A percentile compares a stretch with the other conserved stretches of the same genome.
Conservation (phyloP, 1,140 invertebrate genomes). For the Whitmania pigra region DNA sequence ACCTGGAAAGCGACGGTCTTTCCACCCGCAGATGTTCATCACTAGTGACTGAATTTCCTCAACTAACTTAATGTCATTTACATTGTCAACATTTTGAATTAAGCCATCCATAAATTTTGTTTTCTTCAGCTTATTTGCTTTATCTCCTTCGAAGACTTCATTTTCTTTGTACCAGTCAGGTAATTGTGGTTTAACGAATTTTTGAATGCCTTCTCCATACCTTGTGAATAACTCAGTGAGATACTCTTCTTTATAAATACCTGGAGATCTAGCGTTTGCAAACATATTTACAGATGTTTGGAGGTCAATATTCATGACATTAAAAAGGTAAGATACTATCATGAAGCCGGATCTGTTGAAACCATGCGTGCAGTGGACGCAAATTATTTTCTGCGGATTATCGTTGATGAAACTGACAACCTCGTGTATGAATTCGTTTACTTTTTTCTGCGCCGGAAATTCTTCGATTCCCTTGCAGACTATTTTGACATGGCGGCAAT, state of each 20-base stretch:
- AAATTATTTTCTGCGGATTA: constrained; percentile 34
- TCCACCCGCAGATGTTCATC: constrained; percentile 69
- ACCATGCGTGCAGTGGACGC: constrained; percentile 95
- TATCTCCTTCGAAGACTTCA: background rate
- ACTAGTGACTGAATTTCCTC: constrained; percentile 59
- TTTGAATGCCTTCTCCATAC: constrained; percentile 65
- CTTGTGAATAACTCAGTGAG: constrained; percentile 49
- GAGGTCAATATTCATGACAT: constrained; percentile 41
- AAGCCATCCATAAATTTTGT: constrained; percentile 41
- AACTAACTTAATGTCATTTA: constrained; percentile 48
- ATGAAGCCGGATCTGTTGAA: constrained; percentile 94
- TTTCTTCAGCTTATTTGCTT: constrained; percentile 28
- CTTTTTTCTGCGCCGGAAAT: background rate
- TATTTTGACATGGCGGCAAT: constrained; percentile 65
- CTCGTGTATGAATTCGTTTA: background rate
- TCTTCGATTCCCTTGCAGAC: constrained; percentile 64
- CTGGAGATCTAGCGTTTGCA: constrained; percentile 44
- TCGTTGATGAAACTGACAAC: background rate
- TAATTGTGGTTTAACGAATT: constrained; percentile 56
- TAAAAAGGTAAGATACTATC: constrained; percentile 80
- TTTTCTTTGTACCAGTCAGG: constrained; percentile 42
- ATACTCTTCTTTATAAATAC: constrained; percentile 60
- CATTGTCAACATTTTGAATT: constrained; percentile 36
- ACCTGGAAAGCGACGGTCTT: constrained; percentile 74
- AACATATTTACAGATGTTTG: constrained; percentile 4